Evolutionary conservation across 2,888 invertebrate genomes (phyloP).

Genomic region (Tenodera sinensis): DNA sequence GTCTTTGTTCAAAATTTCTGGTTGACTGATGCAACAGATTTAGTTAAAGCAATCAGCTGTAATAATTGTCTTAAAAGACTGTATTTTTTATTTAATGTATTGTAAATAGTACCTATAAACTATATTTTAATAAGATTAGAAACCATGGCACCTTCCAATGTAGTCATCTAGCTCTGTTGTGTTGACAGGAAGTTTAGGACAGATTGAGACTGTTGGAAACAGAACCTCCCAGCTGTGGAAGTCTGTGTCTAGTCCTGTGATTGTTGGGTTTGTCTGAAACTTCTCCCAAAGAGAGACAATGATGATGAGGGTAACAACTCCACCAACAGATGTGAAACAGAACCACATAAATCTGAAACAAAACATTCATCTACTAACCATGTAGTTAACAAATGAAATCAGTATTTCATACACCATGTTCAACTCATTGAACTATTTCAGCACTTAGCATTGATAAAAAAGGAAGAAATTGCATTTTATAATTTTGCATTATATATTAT

Average conservation of each 20-base stretch:
- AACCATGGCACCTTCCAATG: background rate
- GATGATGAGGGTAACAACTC: slow-evolving; percentile 68
- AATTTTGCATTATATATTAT: background rate
- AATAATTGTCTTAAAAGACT: no score
- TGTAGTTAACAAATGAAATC: no score
- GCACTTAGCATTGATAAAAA: no score
- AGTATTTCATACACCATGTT: no score
- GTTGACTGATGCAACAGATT: no score
- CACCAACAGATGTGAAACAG: slow-evolving; percentile 62
- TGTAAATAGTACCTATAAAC: no score
- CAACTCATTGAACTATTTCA: no score
- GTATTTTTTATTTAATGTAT: no score
- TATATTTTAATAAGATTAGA: no score
- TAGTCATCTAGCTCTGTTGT: slow-evolving; percentile 46
- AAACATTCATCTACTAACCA: background rate
- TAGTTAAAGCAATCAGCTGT: no score
- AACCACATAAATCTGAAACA: slow-evolving; percentile 73
- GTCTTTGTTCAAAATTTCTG: no score
- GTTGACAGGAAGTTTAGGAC: slow-evolving; percentile 55
- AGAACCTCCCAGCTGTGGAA: slow-evolving; percentile 77
- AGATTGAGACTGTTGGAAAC: slow-evolving; percentile 69
- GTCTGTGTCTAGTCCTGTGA: slow-evolving; percentile 71
- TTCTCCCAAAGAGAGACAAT: slow-evolving; percentile 77
- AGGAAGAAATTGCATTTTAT: background rate
- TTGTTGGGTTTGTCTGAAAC: slow-evolving; percentile 79